phyloP scores from a whole-genome alignment of 2,888 invertebrate genomes.

The Scaptomyza tumidula region DNA sequence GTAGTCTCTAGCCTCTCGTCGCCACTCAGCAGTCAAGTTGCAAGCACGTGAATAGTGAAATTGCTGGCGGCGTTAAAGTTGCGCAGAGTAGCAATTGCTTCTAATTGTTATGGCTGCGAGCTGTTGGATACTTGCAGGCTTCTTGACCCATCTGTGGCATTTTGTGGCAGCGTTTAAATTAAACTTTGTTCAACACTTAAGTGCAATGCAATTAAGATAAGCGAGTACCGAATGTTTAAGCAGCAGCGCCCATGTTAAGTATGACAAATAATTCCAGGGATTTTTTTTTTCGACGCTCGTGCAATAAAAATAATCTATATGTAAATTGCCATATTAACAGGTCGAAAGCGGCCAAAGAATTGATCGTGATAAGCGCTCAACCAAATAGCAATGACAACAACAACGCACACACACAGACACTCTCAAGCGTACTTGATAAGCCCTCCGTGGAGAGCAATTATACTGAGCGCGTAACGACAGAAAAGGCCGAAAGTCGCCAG shows the following conservation, averaged over 20 bases:
- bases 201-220: constrained; percentile 62
- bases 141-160: constrained; percentile 33
- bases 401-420: constrained; percentile 25
- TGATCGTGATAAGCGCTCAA: constrained; percentile 67
- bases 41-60: constrained; percentile 69
- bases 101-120: constrained; percentile 70
- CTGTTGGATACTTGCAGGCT: constrained; percentile 31
- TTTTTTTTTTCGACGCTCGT: constrained; percentile 18
- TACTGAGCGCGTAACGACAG: constrained; percentile 45
- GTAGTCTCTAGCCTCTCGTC: constrained; percentile 32
- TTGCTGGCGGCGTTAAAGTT: constrained; percentile 51
- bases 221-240: constrained; percentile 26
- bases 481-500: constrained; percentile 23
- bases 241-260: constrained; percentile 36
- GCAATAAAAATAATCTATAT: constrained; percentile 72
- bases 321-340: constrained; percentile 77
- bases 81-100: constrained; percentile 68
- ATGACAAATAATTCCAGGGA: constrained; percentile 55
- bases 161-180: constrained; percentile 54
- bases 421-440: constrained; percentile 47
- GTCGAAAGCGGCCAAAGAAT: constrained; percentile 54
- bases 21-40: constrained; percentile 22
- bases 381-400: constrained; percentile 67
- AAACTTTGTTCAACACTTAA: constrained; percentile 41
- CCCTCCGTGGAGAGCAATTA: constrained; percentile 74